phyloP scores from a whole-genome alignment of 2,888 invertebrate genomes.

The Hofmannophila pseudospretella region DNA sequence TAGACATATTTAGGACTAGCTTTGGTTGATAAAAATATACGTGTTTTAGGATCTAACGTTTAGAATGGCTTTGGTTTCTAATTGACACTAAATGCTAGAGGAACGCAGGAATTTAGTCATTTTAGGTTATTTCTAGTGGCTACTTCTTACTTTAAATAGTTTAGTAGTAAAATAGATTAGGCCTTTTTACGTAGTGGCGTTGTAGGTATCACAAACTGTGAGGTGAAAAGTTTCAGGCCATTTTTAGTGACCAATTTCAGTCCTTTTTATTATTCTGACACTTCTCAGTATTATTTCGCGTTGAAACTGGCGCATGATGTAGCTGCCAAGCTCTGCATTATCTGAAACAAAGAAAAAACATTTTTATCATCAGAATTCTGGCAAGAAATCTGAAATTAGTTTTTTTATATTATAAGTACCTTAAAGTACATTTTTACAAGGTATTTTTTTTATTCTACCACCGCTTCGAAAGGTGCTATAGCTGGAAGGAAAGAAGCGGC shows the following conservation, averaged over 20 bases:
- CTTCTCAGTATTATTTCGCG: background rate
- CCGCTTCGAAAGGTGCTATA: no score
- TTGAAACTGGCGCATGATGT: background rate
- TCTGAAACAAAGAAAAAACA: slow-evolving; percentile 1
- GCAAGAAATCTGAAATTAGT: no score
- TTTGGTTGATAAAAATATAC: slow-evolving; percentile 51
- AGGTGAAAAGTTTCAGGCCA: slow-evolving; percentile 10
- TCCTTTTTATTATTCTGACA: background rate
- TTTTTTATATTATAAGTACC: no score
- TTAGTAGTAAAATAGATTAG: slow-evolving; percentile 11
- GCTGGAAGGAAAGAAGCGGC: no score
- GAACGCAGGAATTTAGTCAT: slow-evolving; percentile 38
- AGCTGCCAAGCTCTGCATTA: no score
- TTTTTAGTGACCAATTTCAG: slow-evolving; percentile 6
- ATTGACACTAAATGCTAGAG: slow-evolving; percentile 61
- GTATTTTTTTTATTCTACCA: no score
- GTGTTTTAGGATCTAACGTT: slow-evolving; percentile 19
- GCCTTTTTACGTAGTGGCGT: slow-evolving; percentile 10
- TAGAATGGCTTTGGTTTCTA: slow-evolving; percentile 54
- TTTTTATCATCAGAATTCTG: background rate
- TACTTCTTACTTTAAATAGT: background rate
- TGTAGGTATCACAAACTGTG: slow-evolving; percentile 11
- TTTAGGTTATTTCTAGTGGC: background rate
- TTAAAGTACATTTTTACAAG: no score
- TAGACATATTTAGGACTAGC: slow-evolving; percentile 69